A percentile compares a stretch with the other conserved stretches of the same genome.
Conservation (phyloP, 2,113 vertebrate species). For the Rhineura floridana region DNA sequence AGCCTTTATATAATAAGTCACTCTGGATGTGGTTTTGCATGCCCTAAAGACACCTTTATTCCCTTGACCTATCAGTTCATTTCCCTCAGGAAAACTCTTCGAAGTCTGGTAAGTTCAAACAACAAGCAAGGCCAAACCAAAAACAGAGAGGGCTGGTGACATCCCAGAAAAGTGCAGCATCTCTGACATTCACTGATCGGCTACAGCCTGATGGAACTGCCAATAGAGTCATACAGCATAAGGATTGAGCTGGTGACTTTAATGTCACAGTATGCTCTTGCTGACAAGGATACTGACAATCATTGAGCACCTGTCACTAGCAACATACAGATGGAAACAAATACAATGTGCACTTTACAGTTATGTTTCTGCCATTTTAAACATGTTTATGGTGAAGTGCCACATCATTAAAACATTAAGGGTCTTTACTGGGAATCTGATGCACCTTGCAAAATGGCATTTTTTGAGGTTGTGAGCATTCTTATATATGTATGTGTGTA, state of each 20-base stretch:
- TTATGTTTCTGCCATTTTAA: slow-evolving; percentile 66
- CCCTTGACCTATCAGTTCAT: slow-evolving; percentile 62
- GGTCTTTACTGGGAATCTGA: slow-evolving; percentile 23
- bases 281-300: slow-evolving; percentile 77
- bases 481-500: background rate
- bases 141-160: slow-evolving; percentile 56
- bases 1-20: slow-evolving; percentile 70
- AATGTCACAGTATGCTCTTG: slow-evolving; percentile 75
- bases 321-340: slow-evolving; percentile 62
- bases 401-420: slow-evolving; percentile 28
- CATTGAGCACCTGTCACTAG: slow-evolving; percentile 75
- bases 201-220: slow-evolving; percentile 77
- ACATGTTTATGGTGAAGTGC: slow-evolving; percentile 25
- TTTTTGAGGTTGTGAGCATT: background rate
- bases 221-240: slow-evolving; percentile 74
- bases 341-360: slow-evolving; percentile 59
- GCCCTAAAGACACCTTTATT: slow-evolving; percentile 63
- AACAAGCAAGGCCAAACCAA: slow-evolving; percentile 60
- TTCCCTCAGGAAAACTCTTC: slow-evolving; percentile 67
- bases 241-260: slow-evolving; percentile 68
- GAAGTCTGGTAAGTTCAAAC: slow-evolving; percentile 65
- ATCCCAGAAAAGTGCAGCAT: slow-evolving; percentile 53
- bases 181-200: slow-evolving; percentile 73
- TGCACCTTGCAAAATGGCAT: background rate
- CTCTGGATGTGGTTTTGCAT: slow-evolving; percentile 67